Evolutionary conservation across 2,797 vertebrate genomes (phyloP).

Genomic region (Leuciscus waleckii): DNA sequence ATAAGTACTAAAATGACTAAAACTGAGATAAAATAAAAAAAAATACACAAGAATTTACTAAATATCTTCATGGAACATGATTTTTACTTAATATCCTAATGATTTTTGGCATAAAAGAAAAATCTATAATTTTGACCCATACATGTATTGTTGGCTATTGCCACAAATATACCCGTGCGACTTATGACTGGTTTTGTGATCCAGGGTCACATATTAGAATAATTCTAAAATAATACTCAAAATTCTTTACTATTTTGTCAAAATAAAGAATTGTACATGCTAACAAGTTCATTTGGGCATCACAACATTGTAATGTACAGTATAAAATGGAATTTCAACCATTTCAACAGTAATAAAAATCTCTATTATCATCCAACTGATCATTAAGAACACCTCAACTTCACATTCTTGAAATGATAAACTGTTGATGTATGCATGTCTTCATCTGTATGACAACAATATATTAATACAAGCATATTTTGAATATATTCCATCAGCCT

Average conservation of each 20-base stretch:
- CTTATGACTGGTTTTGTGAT: too few species aligned
- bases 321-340: background rate
- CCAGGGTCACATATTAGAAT: background rate
- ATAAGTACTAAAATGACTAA: background rate
- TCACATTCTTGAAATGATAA: background rate
- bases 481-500: slow-evolving; percentile 35
- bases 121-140: too few species aligned
- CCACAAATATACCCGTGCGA: too few species aligned
- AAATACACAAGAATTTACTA: too few species aligned
- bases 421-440: background rate
- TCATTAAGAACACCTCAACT: background rate
- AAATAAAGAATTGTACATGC: background rate
- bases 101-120: too few species aligned
- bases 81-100: too few species aligned
- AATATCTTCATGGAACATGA: too few species aligned
- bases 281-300: background rate
- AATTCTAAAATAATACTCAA: background rate
- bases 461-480: slow-evolving; percentile 12
- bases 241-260: background rate
- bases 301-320: background rate
- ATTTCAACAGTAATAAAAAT: background rate
- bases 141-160: too few species aligned
- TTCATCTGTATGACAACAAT: background rate
- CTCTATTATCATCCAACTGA: background rate
- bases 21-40: background rate